Conservation (phyloP, 2,797 vertebrate species). For the Sebastes oblongus region DNA sequence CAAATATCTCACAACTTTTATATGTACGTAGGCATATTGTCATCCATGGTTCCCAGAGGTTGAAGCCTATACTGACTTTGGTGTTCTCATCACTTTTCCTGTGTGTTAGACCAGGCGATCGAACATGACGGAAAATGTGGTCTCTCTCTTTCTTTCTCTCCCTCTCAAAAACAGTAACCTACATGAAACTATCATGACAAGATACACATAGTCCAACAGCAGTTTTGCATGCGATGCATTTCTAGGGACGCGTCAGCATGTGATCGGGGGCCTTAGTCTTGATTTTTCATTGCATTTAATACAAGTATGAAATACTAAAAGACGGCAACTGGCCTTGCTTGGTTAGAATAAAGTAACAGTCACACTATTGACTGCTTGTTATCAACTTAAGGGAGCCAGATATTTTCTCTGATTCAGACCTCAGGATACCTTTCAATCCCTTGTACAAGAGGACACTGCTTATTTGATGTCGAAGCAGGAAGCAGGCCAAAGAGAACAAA, state of each 20-base stretch:
- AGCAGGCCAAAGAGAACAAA: conserved; percentile 32
- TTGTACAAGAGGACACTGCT: conserved; percentile 29
- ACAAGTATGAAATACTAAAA: background rate
- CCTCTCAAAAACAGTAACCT: too few species aligned
- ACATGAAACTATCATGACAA: too few species aligned
- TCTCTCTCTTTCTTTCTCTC: too few species aligned
- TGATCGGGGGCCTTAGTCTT: too few species aligned
- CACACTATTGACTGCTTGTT: conserved; percentile 2
- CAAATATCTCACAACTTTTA: background rate
- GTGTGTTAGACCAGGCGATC: too few species aligned
- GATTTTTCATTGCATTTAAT: background rate
- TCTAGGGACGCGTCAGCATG: too few species aligned
- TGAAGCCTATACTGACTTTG: background rate
- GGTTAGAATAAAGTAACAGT: conserved; percentile 2
- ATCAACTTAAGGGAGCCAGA: background rate
- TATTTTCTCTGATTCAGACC: conserved; percentile 26
- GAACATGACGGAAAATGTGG: too few species aligned
- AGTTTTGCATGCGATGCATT: too few species aligned
- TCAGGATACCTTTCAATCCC: conserved; percentile 35
- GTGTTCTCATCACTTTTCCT: too few species aligned
- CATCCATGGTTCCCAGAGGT: background rate
- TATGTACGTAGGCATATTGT: background rate
- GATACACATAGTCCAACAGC: too few species aligned
- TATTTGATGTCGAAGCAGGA: conserved; percentile 52
- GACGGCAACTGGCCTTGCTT: background rate